Percentiles rank a stretch among this genome's conserved stretches.
Conservation (phyloP, 1,140 invertebrate genomes). For the Drosophila nigromelanica region DNA sequence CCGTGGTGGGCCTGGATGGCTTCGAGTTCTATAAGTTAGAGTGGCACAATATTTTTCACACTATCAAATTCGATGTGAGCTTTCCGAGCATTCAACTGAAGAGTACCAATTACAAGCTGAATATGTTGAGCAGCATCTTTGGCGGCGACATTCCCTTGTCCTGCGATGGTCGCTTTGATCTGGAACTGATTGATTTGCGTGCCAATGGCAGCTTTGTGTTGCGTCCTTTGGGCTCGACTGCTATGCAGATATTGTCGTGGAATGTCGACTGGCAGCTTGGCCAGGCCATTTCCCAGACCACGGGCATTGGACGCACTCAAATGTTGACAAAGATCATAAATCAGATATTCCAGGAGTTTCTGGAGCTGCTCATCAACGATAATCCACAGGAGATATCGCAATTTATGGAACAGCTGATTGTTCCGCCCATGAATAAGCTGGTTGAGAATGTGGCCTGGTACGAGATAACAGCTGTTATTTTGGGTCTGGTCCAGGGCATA, state of each 20-base stretch:
- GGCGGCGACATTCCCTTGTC: conserved; percentile 38
- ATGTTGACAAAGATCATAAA: conserved; percentile 61
- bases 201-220: conserved; percentile 70
- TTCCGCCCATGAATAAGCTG: conserved; percentile 57
- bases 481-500: conserved; percentile 59
- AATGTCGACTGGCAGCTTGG: conserved; percentile 60
- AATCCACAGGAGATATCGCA: conserved; percentile 59
- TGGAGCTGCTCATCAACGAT: conserved; percentile 62
- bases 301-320: conserved; percentile 57
- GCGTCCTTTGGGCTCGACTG: conserved; percentile 49
- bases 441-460: conserved; percentile 69
- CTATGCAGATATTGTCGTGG: conserved; percentile 55
- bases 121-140: conserved; percentile 46
- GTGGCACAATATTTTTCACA: conserved; percentile 67
- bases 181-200: conserved; percentile 60
- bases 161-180: conserved; percentile 59
- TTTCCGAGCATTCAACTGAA: conserved; percentile 55
- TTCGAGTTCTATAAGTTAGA: conserved; percentile 63
- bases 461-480: conserved; percentile 70
- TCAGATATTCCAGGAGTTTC: conserved; percentile 61
- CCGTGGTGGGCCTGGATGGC: conserved; percentile 62
- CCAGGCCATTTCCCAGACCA: conserved; percentile 54
- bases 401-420: conserved; percentile 61
- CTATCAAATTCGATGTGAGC: conserved; percentile 68
- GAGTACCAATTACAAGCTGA: conserved; percentile 60